Conservation (phyloP, 2,888 invertebrate genomes). For the Sericinus montela region DNA sequence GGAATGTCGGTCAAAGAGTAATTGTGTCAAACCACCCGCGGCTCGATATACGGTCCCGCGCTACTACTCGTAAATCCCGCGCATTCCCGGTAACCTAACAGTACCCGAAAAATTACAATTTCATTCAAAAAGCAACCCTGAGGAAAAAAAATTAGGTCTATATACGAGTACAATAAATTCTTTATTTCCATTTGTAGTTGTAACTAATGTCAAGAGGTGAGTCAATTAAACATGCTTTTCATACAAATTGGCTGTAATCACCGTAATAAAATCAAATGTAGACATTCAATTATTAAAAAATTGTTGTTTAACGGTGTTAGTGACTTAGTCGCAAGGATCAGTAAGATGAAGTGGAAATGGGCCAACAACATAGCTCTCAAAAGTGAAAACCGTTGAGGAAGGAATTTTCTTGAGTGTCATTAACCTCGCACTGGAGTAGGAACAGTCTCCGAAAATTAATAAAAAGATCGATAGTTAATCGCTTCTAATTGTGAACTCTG, state of each 20-base stretch:
- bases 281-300: background rate
- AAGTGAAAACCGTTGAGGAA: too few relatives aligned
- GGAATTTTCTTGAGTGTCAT: too few relatives aligned
- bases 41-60: slow-evolving; percentile 30
- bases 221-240: background rate
- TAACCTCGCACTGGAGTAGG: too few relatives aligned
- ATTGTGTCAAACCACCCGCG: slow-evolving; percentile 60
- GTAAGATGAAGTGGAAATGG: too few relatives aligned
- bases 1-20: slow-evolving; percentile 53
- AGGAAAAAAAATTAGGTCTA: background rate
- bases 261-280: slow-evolving; percentile 8
- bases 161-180: background rate
- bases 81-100: slow-evolving; percentile 49
- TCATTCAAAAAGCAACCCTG: too few relatives aligned
- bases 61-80: slow-evolving; percentile 29
- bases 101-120: slow-evolving; percentile 34
- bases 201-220: slow-evolving; percentile 8
- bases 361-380: too few relatives aligned
- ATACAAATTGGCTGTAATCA: slow-evolving; percentile 13
- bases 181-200: background rate
- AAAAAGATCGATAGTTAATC: too few relatives aligned
- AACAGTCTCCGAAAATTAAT: too few relatives aligned
- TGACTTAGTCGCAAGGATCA: too few relatives aligned
- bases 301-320: background rate
- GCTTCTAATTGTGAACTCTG: too few relatives aligned